Base-by-base conservation (phyloP, 2,797 vertebrate genomes). In the Pseudomugil gertrudae region DNA sequence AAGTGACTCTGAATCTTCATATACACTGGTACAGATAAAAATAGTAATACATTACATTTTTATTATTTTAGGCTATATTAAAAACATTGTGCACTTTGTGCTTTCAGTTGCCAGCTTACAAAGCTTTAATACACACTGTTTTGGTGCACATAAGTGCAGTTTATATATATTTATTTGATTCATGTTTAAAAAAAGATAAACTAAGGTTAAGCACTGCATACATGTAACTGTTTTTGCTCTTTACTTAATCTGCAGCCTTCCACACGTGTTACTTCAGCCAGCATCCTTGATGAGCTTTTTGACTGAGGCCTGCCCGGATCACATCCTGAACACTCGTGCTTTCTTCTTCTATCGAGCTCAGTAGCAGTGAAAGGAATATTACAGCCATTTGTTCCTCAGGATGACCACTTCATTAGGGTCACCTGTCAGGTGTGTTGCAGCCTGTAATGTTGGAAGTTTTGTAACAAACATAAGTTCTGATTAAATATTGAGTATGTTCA, bases 251-350 rank as follows among this genome's bases (percentile, higher is more conserved):
- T 64, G 57, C 74, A 93, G 89, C 91, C 87, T 9, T 94, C 91
- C 13, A 89, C 84, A 1, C 90, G 85, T 57, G 54, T 70, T 56
- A 74, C 69, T 35, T 69, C 89, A 13, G 57, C 81, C 60, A 92
- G 90, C 53, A 71, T 83, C 60, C 74, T 92, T 10, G 91, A 93
- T 35, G 92, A 95, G 66, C 92, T 96, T 30, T 93, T 96, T 63
- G 89, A 94, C 21, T 95, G 76, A 93, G 9, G 60, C 8, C 65
- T 32, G 26, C 2, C 26, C 7, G 33, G 19, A 45, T 29, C 23
- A 3, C 38, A n/a, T 40, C 14, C 29, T 58, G 29, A 40, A 6
- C 32, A 19, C 4, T 53, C 54, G 21, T 45, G 21, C 63, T 54
- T 69, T 38, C 14, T 45, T 0, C 57, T 45, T 9, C 10, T 14